A percentile compares a stretch with the other conserved stretches of the same genome.
Conservation (phyloP, 2,888 invertebrate genomes). For the Aporophyla nigra region DNA sequence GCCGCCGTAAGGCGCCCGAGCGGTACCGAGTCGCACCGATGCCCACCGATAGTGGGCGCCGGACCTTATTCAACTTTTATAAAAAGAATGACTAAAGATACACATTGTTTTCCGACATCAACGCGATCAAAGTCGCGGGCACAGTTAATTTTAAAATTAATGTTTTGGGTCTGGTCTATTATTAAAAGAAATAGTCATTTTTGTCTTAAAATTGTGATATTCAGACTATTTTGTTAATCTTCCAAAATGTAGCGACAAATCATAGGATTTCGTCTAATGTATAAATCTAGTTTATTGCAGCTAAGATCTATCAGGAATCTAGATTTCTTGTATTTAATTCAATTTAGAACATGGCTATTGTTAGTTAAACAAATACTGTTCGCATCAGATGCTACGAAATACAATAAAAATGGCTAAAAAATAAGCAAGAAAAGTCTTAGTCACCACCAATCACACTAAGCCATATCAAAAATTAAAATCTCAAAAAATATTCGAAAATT, state of each 20-base stretch:
- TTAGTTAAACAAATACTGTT: conserved; percentile 21
- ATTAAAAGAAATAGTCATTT: background rate
- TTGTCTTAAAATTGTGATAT: background rate
- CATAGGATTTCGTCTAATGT: background rate
- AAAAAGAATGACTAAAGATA: too few species aligned
- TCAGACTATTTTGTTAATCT: background rate
- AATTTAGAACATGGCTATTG: background rate
- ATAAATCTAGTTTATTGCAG: background rate
- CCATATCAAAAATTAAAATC: background rate
- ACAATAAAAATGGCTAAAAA: conserved; percentile 1
- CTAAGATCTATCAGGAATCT: background rate
- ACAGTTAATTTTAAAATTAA: conserved; percentile 6
- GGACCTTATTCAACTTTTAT: too few species aligned
- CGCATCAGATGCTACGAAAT: background rate
- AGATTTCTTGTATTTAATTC: background rate
- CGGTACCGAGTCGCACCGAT: too few species aligned
- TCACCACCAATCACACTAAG: background rate
- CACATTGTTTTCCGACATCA: too few species aligned
- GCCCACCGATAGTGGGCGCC: too few species aligned
- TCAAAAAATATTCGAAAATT: conserved; percentile 4
- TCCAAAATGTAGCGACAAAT: background rate
- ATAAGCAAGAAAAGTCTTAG: background rate
- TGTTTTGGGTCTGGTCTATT: conserved; percentile 14
- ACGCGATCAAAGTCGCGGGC: too few species aligned
- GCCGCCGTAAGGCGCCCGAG: too few species aligned